A percentile compares a stretch with the other conserved stretches of the same genome.
These are phyloP conservation scores for Gymnothorax javanicus DNA, from an alignment of 2,797 vertebrate genomes.

Conservation along the genomic window DNA sequence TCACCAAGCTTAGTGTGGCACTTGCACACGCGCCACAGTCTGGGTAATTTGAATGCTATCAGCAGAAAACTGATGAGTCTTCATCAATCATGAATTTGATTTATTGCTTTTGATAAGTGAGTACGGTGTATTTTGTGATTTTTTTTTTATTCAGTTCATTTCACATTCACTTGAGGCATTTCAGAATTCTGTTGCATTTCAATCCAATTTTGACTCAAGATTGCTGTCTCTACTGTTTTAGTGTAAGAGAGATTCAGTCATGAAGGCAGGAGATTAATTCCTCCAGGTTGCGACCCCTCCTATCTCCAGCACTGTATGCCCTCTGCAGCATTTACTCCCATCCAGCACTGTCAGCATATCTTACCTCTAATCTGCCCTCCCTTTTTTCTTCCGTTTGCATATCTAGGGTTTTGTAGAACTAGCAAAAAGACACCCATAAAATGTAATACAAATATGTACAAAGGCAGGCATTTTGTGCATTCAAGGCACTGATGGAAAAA, in stretches of 20 bases:
- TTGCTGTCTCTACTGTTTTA: constrained; percentile 3
- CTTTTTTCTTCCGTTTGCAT: background rate
- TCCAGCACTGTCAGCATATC: constrained; percentile 31
- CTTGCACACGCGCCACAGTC: background rate
- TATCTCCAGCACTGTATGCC: background rate
- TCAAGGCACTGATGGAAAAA: background rate
- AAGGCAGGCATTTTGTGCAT: background rate
- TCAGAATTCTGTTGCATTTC: background rate
- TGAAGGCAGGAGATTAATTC: background rate
- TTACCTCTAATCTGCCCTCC: constrained; percentile 25
- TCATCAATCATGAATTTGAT: constrained; percentile 8
- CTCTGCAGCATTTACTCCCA: constrained; percentile 9
- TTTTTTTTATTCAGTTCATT: background rate
- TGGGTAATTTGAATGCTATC: constrained; percentile 1
- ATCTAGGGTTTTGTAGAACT: background rate
- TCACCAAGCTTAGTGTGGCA: constrained; percentile 5
- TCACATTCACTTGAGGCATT: constrained; percentile 9
- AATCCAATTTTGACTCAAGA: background rate
- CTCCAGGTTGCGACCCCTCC: constrained; percentile 19
- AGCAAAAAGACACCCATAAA: background rate
- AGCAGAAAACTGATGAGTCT: background rate
- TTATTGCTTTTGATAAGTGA: background rate
- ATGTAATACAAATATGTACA: background rate
- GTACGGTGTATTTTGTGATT: too few species aligned
- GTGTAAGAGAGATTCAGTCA: constrained; percentile 5